These are phyloP conservation scores for Neocloeon triangulifer DNA, from an alignment of 1,140 invertebrate species.

Conservation along the genomic window DNA sequence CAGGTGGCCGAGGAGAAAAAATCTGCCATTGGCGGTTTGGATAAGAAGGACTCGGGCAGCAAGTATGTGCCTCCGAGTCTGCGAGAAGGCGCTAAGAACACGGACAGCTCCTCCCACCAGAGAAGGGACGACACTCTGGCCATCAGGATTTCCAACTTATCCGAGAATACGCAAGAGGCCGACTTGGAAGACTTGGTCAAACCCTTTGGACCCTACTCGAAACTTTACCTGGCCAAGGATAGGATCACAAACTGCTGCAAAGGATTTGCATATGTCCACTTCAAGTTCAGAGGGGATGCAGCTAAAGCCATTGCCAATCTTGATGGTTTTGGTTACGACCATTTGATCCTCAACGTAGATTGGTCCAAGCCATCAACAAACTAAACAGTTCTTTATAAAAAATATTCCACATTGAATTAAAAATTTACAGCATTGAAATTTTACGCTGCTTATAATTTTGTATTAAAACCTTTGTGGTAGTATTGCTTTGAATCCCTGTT, in stretches of 20 bases:
- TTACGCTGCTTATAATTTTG: no score
- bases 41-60: conserved; percentile 19
- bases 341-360: conserved; percentile 93
- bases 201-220: conserved; percentile 65
- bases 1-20: conserved; percentile 11
- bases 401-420: no score
- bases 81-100: conserved; percentile 48
- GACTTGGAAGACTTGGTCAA: conserved; percentile 92
- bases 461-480: no score
- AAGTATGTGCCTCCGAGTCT: conserved; percentile 74
- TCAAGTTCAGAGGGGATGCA: conserved; percentile 71
- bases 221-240: conserved; percentile 77
- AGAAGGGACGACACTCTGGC: conserved; percentile 65
- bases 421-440: no score
- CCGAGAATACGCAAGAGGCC: conserved; percentile 82
- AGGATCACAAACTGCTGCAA: conserved; percentile 58
- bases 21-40: conserved; percentile 16
- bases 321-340: conserved; percentile 93
- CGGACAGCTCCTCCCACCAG: conserved; percentile 25
- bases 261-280: conserved; percentile 94
- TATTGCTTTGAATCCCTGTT: no score
- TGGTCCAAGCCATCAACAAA: conserved; percentile 75
- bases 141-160: conserved; percentile 91
- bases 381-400: no score
- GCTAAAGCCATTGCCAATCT: conserved; percentile 72